Base-by-base conservation (phyloP, 2,113 vertebrate species). In the Saguinus imperator region DNA sequence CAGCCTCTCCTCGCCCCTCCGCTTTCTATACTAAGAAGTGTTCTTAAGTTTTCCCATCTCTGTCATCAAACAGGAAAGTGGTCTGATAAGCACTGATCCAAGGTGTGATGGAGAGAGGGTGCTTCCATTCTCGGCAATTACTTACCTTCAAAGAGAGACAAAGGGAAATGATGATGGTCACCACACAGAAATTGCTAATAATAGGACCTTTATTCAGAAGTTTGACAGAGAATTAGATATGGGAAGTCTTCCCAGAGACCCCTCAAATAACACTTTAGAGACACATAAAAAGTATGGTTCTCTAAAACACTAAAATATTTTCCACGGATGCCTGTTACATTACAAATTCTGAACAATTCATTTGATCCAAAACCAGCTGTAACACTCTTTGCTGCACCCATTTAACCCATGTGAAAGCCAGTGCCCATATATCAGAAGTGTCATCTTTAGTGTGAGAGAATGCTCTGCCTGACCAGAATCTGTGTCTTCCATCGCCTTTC, bases 11-110 rank as follows among this genome's bases (percentile, higher is more conserved):
- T 48, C 10, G 21, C 20, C 35, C 17, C 0, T 0, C 20, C 5
- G 16, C 0, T 17, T 89, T 37, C 82, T 76, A 55, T 32, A 17
- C 29, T 3, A 11, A 64, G 61, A 64, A 32, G 55, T 45, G 0
- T 85, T 81, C 79, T 85, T 89, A 82, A 52, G 17, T 57, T 89
- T 83, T 92, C 40, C 58, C 55, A 21, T 72, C 37, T 88, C 37
- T 4, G 29, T 75, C 40, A 37, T 91, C 91, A 86, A 55, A 94
- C 20, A 90, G 48, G 92, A 94, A 85, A 58, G 45, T 45, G 29
- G 87, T 35, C 89, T 92, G 68, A 92, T 70, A 94, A 93, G 35
- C 81, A 90, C 5, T 37, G n/a, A 94, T 80, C 83, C n/a, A n/a
- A 77, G 4, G 50, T 32, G 40, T 37, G 50, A 94, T 88, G 40